These are phyloP conservation scores for Oligia fasciuncula DNA, from an alignment of 2,888 invertebrate genomes.

Conservation along the genomic window DNA sequence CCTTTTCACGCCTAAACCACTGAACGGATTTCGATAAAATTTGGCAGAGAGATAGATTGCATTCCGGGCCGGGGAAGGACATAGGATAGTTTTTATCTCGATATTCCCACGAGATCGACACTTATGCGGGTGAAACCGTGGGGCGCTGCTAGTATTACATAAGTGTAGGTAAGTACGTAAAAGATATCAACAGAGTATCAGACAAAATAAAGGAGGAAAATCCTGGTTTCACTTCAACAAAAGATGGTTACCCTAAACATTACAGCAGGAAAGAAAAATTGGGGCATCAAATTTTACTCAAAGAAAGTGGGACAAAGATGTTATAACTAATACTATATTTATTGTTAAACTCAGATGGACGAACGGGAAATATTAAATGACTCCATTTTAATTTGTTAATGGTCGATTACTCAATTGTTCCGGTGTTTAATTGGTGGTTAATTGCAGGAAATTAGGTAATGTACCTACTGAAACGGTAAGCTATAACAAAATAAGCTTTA, in stretches of 20 bases:
- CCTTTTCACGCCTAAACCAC: too few relatives aligned
- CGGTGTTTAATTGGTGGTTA: slow-evolving; percentile 28
- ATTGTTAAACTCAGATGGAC: background rate
- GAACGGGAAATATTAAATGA: slow-evolving; percentile 8
- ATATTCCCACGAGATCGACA: too few relatives aligned
- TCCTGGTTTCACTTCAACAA: background rate
- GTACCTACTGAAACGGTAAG: slow-evolving; percentile 15
- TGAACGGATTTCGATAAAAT: too few relatives aligned
- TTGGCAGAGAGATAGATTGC: too few relatives aligned
- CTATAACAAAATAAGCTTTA: slow-evolving; percentile 8
- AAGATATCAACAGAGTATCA: background rate
- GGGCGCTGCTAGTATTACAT: too few relatives aligned
- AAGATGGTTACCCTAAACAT: background rate
- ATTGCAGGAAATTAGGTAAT: slow-evolving; percentile 54
- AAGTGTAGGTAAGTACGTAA: background rate
- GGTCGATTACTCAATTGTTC: slow-evolving; percentile 32
- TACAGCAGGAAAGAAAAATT: background rate
- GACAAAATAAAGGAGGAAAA: background rate
- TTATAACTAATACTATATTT: background rate
- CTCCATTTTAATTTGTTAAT: slow-evolving; percentile 18
- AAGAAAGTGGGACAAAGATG: too few relatives aligned
- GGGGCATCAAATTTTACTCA: background rate
- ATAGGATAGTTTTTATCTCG: too few relatives aligned
- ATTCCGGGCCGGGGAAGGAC: too few relatives aligned
- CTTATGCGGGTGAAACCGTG: too few relatives aligned